Evolutionary conservation across 2,888 invertebrate species (phyloP), one percentile per base, ranked within the genome.

Genomic region (Hypomecis punctinalis): DNA sequence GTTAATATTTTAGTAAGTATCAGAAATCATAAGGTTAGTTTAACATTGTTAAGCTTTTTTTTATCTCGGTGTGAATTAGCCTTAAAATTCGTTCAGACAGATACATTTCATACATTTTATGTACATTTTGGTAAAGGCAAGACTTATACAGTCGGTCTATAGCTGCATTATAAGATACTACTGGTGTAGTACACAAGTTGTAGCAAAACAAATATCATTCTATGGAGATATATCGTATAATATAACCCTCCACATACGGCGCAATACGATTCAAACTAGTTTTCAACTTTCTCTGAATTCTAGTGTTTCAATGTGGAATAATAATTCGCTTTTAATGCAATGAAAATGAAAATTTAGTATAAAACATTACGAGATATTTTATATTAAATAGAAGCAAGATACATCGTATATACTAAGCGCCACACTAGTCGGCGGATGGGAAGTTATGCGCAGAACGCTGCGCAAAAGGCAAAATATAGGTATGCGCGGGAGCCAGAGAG

Each of bases 111-210:
- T 13, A 46, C 8, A 11, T 46, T 36, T 63, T 74, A 74, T 70
- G 54, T 72, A 77, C 74, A 79, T 74, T 77, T 76, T 75, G 74
- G 69, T 78, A 81, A 83, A 82, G 90, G 90, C 90, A 91, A 91
- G 90, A 90, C 80, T 81, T 75, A 74, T 70, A 73, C 77, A 79
- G 89, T 89, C 90, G 86, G 80, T 82, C 89, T 68, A 85, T 89
- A 90, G 91, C 91, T 90, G 88, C 72, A 84, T 76, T 68, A 59
- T 62, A 51, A 35, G 10, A 51, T 10, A 5, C 47, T 53, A 63
- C 10, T 40, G 23, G 9, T 40, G 39, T 52, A 40, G 11, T 23
- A 46, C 52, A 55, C 36, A 54, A 35, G 5, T 51, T 57, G 51
- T 13, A 60, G n/a, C 39, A 49, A 11, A 33, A 48, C 10, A 6